A percentile compares a stretch with the other conserved stretches of the same genome.
Conservation (phyloP, 2,888 invertebrate species). For the Coelopa pilipes region DNA sequence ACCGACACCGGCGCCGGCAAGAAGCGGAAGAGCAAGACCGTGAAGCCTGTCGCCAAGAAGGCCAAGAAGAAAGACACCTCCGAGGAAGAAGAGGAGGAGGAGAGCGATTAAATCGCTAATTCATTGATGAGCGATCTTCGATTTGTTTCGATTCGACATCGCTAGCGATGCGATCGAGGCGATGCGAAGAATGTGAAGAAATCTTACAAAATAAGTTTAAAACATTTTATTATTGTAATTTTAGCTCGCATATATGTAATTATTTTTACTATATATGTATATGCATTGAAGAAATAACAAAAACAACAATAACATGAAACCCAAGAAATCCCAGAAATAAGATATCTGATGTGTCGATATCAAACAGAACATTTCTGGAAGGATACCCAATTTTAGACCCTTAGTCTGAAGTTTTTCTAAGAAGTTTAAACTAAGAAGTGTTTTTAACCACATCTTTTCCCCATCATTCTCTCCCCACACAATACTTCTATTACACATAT, state of each 20-base stretch:
- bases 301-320: slow-evolving; percentile 39
- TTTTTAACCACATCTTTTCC: slow-evolving; percentile 4
- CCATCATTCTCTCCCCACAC: too few relatives aligned
- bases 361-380: background rate
- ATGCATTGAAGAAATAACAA: slow-evolving; percentile 48
- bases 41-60: slow-evolving; percentile 65
- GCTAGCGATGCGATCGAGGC: background rate
- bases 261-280: slow-evolving; percentile 54
- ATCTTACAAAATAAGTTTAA: slow-evolving; percentile 59
- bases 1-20: slow-evolving; percentile 72
- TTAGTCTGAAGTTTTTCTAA: background rate
- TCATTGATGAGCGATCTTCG: slow-evolving; percentile 34
- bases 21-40: slow-evolving; percentile 71
- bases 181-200: slow-evolving; percentile 8
- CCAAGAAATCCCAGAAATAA: slow-evolving; percentile 39
- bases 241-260: slow-evolving; percentile 60
- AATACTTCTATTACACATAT: slow-evolving; percentile 2
- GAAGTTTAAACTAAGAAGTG: slow-evolving; percentile 3
- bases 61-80: slow-evolving; percentile 76
- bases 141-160: slow-evolving; percentile 42
- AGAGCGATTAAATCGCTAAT: slow-evolving; percentile 71
- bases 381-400: background rate
- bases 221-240: slow-evolving; percentile 66
- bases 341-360: background rate
- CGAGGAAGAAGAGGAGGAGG: slow-evolving; percentile 74